Base-by-base conservation (phyloP, 2,797 vertebrate species). In the Pristis pectinata region DNA sequence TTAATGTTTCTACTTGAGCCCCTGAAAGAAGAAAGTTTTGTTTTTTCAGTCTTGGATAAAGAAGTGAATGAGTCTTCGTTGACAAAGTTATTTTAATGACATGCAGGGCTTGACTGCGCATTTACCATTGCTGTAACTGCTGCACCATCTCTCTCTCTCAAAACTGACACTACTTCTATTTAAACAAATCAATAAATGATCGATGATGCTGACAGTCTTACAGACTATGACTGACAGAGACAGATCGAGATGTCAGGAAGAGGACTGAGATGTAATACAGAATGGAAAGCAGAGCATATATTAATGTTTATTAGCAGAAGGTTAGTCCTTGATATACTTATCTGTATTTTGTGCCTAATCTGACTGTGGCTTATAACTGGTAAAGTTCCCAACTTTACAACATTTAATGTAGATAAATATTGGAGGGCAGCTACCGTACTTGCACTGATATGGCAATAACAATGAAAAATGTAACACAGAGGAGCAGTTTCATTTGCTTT, bases 71-170 rank as follows among this genome's bases (percentile, higher is more conserved):
- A 53, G 67, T 72, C 22, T 76, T n/a, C 53, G 92, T 76, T 94
- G 92, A 53, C 70, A 76, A 76, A 70, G 67, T 93, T 72, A 93
- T 94, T 96, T 96, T 95, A 95, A 96, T 96, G 95, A 96, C 96
- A 96, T 96, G 96, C 96, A 95, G 95, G 96, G 96, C 96, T 53
- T 95, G 95, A 95, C 95, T 95, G 82, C 83, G 95, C 96, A 96
- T 97, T 96, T 85, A 96, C 96, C 95, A 95, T 95, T 27, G 34
- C 77, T 95, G 95, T 94, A 95, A 87, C 94, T 94, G 76, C 95
- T 95, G 95, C 95, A 72, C 19, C 96, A 94, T 95, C 37, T 95
- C 95, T 22, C 49, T 94, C 70, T 72, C 92, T 74, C 92, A 94
- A 74, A 49, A 34, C 92, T 94, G 92, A 76, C 70, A 76, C 30